Conservation (phyloP, 92 coral and sea anemone genomes). For the Epizoanthus ramosus region DNA sequence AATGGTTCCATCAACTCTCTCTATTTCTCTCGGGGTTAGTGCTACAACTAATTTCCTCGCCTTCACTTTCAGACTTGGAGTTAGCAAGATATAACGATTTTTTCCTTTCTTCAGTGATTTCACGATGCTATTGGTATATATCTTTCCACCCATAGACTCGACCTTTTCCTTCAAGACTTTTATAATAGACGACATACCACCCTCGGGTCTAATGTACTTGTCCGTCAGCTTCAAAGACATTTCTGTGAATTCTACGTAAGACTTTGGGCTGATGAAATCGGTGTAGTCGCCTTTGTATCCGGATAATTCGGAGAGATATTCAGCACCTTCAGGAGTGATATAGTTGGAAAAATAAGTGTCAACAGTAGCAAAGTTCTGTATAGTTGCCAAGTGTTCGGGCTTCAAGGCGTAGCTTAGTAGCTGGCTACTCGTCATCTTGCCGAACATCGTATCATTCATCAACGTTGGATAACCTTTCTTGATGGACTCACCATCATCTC, state of each 20-base stretch:
- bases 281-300: constrained; percentile 85
- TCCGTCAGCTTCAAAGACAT: constrained; percentile 61
- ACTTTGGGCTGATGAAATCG: constrained; percentile 70
- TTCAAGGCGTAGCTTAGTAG: constrained; percentile 67
- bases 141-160: constrained; percentile 54
- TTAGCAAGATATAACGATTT: constrained; percentile 33
- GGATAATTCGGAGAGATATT: constrained; percentile 76
- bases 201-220: constrained; percentile 65
- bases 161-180: constrained; percentile 55
- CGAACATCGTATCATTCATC: constrained; percentile 52
- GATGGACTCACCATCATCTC: constrained; percentile 58
- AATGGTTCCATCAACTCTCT: constrained; percentile 56
- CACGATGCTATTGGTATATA: constrained; percentile 60
- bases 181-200: constrained; percentile 76
- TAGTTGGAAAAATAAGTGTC: constrained; percentile 70
- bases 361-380: constrained; percentile 63
- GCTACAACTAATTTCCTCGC: constrained; percentile 71
- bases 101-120: constrained; percentile 40
- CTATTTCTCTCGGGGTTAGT: constrained; percentile 62
- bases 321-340: constrained; percentile 79
- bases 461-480: constrained; percentile 75
- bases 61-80: constrained; percentile 49
- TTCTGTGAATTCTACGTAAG: constrained; percentile 71
- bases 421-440: constrained; percentile 70
- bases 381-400: constrained; percentile 62